These are phyloP conservation scores for Leptopilina myrica DNA, from an alignment of 2,888 invertebrate genomes.

Conservation along the genomic window DNA sequence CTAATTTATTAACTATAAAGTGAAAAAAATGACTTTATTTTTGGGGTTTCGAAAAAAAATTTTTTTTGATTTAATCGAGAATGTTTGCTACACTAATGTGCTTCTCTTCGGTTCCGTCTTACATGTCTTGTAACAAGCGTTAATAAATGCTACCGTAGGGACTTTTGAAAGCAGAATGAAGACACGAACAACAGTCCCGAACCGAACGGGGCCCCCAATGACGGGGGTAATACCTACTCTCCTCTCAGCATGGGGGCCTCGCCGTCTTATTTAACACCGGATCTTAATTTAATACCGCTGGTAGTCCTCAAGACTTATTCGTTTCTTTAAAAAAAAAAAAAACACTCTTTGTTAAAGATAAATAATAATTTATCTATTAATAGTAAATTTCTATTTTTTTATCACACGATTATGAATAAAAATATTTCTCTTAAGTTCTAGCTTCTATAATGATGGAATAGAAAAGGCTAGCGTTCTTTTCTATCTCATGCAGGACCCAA, in stretches of 20 bases:
- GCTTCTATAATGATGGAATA: too few relatives aligned
- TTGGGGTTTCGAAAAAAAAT: background rate
- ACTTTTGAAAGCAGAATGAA: constrained; percentile 57
- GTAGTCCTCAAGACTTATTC: constrained; percentile 19
- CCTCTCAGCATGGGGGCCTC: constrained; percentile 40
- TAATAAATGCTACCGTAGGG: constrained; percentile 60
- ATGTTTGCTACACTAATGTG: constrained; percentile 32
- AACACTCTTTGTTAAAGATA: too few relatives aligned
- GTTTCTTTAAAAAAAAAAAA: background rate
- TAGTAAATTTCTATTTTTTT: too few relatives aligned
- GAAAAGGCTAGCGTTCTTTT: too few relatives aligned
- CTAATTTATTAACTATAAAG: too few relatives aligned
- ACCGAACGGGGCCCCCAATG: constrained; percentile 37
- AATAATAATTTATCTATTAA: too few relatives aligned
- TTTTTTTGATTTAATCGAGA: constrained; percentile 2
- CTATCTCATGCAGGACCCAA: too few relatives aligned
- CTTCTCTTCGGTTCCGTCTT: constrained; percentile 38
- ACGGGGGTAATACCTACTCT: constrained; percentile 39
- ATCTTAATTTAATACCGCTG: constrained; percentile 41
- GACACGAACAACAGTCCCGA: constrained; percentile 52
- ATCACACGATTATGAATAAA: too few relatives aligned
- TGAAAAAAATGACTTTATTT: too few relatives aligned
- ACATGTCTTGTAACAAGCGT: constrained; percentile 47
- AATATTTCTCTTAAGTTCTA: too few relatives aligned
- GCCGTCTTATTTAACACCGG: constrained; percentile 42